Conservation (phyloP, 2,113 vertebrate genomes). For the Ciconia maguari region DNA sequence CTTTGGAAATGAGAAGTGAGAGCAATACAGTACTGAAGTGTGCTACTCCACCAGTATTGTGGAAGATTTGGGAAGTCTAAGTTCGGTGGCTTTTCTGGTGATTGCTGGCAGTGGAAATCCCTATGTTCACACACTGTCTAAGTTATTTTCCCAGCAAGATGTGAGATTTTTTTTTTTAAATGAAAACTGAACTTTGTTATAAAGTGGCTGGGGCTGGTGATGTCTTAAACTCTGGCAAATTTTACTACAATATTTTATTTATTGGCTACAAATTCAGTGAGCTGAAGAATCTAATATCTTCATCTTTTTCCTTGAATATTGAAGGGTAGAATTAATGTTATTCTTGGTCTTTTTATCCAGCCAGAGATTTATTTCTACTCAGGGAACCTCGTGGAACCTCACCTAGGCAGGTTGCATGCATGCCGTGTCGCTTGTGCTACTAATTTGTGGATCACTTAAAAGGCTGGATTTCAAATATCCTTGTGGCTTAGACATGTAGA, state of each 20-base stretch:
- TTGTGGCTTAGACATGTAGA: neutral
- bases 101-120: neutral
- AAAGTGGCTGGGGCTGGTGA: neutral
- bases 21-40: neutral
- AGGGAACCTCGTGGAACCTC: neutral
- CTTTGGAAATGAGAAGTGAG: neutral
- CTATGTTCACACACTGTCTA: rapidly evolving
- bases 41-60: rapidly evolving
- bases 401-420: neutral
- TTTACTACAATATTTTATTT: neutral
- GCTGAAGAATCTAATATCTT: neutral
- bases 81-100: neutral
- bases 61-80: neutral
- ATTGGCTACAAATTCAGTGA: neutral
- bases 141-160: neutral
- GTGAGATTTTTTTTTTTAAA: neutral
- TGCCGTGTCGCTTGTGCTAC: rapidly evolving
- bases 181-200: neutral
- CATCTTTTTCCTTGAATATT: neutral
- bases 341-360: neutral
- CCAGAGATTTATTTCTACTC: neutral
- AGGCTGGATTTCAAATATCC: neutral
- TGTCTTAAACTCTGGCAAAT: neutral
- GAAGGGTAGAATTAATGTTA: neutral
- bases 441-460: neutral